Base-by-base conservation (phyloP, 2,113 vertebrate species). In the Halcyon malimbica region DNA sequence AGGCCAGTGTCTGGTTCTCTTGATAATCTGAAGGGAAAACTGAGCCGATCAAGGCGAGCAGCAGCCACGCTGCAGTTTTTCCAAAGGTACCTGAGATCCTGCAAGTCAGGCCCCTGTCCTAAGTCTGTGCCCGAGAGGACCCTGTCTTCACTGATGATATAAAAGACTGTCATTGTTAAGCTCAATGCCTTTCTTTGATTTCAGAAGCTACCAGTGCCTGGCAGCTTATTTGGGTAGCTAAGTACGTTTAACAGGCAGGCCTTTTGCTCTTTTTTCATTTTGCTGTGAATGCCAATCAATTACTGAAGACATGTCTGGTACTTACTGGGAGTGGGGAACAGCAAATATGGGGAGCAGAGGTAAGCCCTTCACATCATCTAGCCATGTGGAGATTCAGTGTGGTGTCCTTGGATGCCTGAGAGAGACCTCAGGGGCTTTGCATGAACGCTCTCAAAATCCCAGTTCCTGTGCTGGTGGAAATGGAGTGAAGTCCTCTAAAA, bases 271-370 rank as follows among this genome's bases (percentile, higher is more conserved):
- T 19, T 39, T 44, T 59, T 54, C 9, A 14, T 62, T 95, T 93
- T 3, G 1, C n/a, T 57, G 8, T 60, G 50, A 68, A 26, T 0
- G 14, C 10, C 24, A 50, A 15, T 3, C 12, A 42, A 1, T 54
- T 81, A 18, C n/a, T 29, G 48, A 51, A 71, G 42, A 63, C 46
- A 41, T 15, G 7, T 24, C 29, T 70, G 59, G 44, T 65, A 24
- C 13, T 41, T 59, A 16, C 13, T 33, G 33, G 44, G n/a, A 57
- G 7, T 16, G 29, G 41, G 20, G 33, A 77, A 25, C 24, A 42
- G 23, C 42, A 28, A 82, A 28, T 28, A 41, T 8, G 13, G 29
- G 69, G 39, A 65, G 44, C 54, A 84, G 60, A 31, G 10, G 2
- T 42, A 87, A 73, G 33, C 8, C 17, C 51, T 69, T 14, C 18